Base-by-base conservation (phyloP, 2,888 invertebrate species). In the Drosophila picticornis region DNA sequence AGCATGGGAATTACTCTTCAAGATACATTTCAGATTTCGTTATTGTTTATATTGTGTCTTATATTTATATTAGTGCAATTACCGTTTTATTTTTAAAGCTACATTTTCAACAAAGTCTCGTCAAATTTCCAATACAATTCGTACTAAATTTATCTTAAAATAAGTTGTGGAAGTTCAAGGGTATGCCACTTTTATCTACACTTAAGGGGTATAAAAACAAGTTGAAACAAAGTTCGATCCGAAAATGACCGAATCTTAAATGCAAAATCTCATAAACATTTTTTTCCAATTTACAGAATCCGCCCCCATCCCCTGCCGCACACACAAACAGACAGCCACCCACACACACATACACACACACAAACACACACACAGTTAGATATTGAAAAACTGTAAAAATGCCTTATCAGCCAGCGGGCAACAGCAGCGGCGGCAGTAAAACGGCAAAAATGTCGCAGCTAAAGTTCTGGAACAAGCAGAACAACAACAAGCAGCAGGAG, bases 401-500 rank as follows among this genome's bases (percentile, higher is more conserved):
- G 85, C 85, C 85, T 81, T 85, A 85, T 66, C 85, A 85, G 84
- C 85, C 85, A 84, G 85, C 85, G 61, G 75, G 77, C 50, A 85
- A 88, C 38, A 85, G 75, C 52, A 76, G 79, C 43, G 53, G 64
- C 13, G 77, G 81, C 65, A 80, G 78, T 61, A 83, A 79, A 57
- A 72, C 87, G 52, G 81, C 89, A 71, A 92, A 90, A 88, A 95
- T 95, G 95, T 95, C 95, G 75, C 95, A 94, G 93, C 94, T 95
- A 92, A 95, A 95, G 91, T 95, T 95, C 93, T 95, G 95, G 95
- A 95, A 95, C 93, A 95, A 95, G 72, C 94, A 94, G 81, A 93
- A 94, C 80, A 94, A 94, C 80, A 92, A 91, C 93, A 95, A 89
- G 80, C 84, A 84, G 50, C 84, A 88, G 81, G 85, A 84, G 32